Conservation (phyloP, 2,888 invertebrate species). For the Aromia moschata region DNA sequence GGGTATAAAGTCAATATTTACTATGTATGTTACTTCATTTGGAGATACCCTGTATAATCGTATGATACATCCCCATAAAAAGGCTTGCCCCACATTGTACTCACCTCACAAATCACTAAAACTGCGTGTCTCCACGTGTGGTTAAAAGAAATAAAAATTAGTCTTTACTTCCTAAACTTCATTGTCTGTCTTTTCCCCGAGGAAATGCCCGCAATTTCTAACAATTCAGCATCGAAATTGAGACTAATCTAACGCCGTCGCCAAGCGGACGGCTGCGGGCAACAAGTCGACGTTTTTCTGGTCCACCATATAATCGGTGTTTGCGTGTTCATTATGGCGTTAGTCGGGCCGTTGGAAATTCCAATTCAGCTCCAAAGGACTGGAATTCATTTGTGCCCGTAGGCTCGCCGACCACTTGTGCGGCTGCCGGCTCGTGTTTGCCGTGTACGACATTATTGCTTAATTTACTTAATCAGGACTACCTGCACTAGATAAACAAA, state of each 20-base stretch:
- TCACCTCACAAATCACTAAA: no score
- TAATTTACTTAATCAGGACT: conserved; percentile 41
- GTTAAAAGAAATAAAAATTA: no score
- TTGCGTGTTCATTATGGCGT: conserved; percentile 35
- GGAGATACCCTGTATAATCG: no score
- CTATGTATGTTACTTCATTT: no score
- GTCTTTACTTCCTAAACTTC: no score
- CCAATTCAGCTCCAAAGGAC: conserved; percentile 34
- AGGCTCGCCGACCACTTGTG: conserved; percentile 37
- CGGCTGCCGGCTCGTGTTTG: conserved; percentile 34
- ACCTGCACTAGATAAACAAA: conserved; percentile 33
- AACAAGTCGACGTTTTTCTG: conserved; percentile 4
- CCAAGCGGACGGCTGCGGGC: background rate
- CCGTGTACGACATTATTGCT: conserved; percentile 40
- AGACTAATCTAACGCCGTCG: background rate
- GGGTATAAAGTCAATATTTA: no score
- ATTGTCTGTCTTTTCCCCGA: no score
- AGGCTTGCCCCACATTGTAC: no score
- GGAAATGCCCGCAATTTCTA: no score
- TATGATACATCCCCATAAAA: no score
- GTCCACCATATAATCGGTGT: conserved; percentile 22
- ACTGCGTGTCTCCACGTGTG: no score
- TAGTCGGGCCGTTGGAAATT: conserved; percentile 33
- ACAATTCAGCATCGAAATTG: no score
- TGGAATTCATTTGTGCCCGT: conserved; percentile 35